These are phyloP conservation scores for Xiphorhynchus erythropygius DNA, from an alignment of 2,797 vertebrate species.

Conservation along the genomic window DNA sequence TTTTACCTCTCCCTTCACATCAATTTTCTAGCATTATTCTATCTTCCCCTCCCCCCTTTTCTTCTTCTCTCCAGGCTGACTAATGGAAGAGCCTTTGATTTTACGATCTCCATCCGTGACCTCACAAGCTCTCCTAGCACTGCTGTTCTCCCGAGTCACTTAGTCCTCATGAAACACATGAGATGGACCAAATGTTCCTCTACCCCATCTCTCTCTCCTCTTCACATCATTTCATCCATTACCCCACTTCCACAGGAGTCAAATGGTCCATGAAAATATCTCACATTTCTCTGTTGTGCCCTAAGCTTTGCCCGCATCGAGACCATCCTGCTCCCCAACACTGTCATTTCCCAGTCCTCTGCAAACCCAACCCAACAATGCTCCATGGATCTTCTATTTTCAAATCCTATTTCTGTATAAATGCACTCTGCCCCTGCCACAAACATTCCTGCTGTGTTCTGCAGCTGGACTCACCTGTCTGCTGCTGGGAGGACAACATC, in stretches of 20 bases:
- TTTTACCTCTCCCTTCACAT: not conserved
- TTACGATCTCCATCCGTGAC: not conserved
- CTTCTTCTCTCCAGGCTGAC: not conserved
- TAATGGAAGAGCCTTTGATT: not conserved
- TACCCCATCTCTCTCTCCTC: not conserved
- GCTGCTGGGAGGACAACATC: not conserved
- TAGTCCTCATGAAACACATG: not conserved
- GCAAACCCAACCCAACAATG: not conserved
- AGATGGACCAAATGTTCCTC: not conserved
- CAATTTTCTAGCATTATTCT: not conserved
- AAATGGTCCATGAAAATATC: not conserved
- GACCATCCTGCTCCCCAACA: not conserved
- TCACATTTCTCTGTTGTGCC: not conserved
- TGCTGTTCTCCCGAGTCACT: not conserved
- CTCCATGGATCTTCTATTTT: not conserved
- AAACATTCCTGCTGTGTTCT: not conserved
- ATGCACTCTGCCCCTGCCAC: not conserved
- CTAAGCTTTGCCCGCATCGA: not conserved
- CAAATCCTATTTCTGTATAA: not conserved
- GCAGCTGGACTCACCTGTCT: not conserved
- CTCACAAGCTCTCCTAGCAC: not conserved
- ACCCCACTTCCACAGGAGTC: not conserved
- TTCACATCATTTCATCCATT: not conserved
- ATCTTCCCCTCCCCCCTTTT: accelerated
- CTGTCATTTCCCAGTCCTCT: not conserved